Percentiles rank a stretch among this genome's conserved stretches.
phyloP scores from a whole-genome alignment of 2,797 vertebrate species.

The Phyllotis vaccarum region DNA sequence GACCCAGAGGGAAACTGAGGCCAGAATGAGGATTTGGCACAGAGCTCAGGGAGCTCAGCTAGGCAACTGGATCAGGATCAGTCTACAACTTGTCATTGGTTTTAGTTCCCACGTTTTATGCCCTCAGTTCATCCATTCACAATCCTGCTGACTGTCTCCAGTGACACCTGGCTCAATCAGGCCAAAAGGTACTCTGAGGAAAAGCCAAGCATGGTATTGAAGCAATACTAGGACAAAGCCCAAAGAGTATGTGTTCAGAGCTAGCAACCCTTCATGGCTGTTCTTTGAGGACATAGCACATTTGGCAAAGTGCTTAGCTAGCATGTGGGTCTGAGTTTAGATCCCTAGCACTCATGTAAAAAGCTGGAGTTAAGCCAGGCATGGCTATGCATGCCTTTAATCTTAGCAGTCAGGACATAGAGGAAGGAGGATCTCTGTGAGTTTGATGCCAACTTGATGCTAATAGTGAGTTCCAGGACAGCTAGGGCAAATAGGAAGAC shows the following conservation, averaged over 20 bases:
- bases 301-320: too few relatives aligned
- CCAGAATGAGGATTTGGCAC: conserved; percentile 80
- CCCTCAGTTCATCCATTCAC: neutral
- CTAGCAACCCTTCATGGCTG: neutral
- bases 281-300: neutral
- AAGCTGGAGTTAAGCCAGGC: neutral
- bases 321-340: neutral
- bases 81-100: neutral
- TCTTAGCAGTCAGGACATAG: neutral
- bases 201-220: neutral
- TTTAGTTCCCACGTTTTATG: neutral
- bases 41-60: conserved; percentile 64
- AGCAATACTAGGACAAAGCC: neutral
- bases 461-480: neutral
- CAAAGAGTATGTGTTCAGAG: neutral
- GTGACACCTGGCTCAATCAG: neutral
- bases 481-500: neutral
- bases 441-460: neutral
- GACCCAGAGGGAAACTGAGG: conserved; percentile 78
- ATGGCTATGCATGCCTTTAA: neutral
- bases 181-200: neutral
- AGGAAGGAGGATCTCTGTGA: neutral
- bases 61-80: conserved; percentile 74
- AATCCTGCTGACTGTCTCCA: neutral
- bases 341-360: neutral